Conservation (phyloP, 2,888 invertebrate genomes). For the Hipparchia sbordonii region DNA sequence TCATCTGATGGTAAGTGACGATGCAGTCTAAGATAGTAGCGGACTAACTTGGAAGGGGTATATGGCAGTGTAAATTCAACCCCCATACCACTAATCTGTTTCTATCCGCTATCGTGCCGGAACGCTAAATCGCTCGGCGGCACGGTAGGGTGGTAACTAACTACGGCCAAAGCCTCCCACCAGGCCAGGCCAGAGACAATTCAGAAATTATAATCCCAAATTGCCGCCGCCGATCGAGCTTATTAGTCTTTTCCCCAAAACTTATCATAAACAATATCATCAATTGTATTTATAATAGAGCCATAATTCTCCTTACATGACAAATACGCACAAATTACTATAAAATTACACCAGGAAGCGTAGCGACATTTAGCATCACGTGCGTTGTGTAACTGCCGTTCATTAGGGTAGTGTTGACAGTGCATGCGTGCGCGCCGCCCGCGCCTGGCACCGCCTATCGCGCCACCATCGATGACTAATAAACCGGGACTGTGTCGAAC, state of each 20-base stretch:
- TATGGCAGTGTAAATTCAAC: too few relatives aligned
- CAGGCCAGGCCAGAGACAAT: too few relatives aligned
- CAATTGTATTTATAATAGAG: conserved; percentile 39
- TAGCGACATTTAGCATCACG: conserved; percentile 78
- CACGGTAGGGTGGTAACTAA: too few relatives aligned
- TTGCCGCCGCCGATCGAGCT: neutral
- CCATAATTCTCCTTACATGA: conserved; percentile 68
- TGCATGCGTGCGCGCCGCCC: conserved; percentile 79
- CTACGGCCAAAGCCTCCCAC: too few relatives aligned
- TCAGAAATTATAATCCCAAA: too few relatives aligned
- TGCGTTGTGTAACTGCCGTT: conserved; percentile 81
- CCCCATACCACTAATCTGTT: too few relatives aligned
- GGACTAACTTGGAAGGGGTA: too few relatives aligned
- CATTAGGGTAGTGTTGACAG: conserved; percentile 82
- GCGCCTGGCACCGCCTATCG: conserved; percentile 78
- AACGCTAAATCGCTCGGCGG: too few relatives aligned
- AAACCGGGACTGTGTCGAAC: conserved; percentile 58
- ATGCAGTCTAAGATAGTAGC: too few relatives aligned
- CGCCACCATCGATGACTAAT: conserved; percentile 82
- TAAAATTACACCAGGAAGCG: conserved; percentile 75
- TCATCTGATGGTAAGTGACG: too few relatives aligned
- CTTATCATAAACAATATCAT: conserved; percentile 14
- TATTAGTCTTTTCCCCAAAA: neutral
- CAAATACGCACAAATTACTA: conserved; percentile 81
- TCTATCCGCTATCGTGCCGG: too few relatives aligned